phyloP scores from a whole-genome alignment of 1,140 invertebrate species.

The Orius insidiosus region DNA sequence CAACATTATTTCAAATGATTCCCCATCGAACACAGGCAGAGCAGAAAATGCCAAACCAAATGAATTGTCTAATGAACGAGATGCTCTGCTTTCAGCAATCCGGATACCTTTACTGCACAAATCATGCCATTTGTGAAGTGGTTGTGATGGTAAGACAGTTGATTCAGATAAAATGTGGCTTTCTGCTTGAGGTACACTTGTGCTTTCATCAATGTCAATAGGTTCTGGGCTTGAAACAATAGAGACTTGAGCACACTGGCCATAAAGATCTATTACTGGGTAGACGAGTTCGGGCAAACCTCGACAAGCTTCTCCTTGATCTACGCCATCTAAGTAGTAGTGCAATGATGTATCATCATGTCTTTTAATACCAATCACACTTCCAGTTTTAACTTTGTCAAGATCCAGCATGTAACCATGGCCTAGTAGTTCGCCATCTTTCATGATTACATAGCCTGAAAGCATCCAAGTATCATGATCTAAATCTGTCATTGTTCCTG shows the following conservation, averaged over 20 bases:
- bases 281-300: slow-evolving; percentile 68
- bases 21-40: slow-evolving; percentile 48
- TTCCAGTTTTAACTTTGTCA: slow-evolving; percentile 19
- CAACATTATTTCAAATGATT: slow-evolving; percentile 52
- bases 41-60: slow-evolving; percentile 55
- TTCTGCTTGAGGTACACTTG: slow-evolving; percentile 6
- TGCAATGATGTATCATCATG: slow-evolving; percentile 68
- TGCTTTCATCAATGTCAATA: not conserved
- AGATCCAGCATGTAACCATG: slow-evolving; percentile 21
- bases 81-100: slow-evolving; percentile 46
- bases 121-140: slow-evolving; percentile 10
- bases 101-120: slow-evolving; percentile 10
- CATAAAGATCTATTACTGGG: slow-evolving; percentile 89
- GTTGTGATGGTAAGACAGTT: slow-evolving; percentile 6
- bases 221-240: not conserved
- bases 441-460: slow-evolving; percentile 30
- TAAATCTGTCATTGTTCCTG: slow-evolving; percentile 80
- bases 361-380: slow-evolving; percentile 54
- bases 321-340: slow-evolving; percentile 79
- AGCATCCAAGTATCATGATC: slow-evolving; percentile 85
- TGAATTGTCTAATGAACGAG: slow-evolving; percentile 40
- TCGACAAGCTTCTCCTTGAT: slow-evolving; percentile 72
- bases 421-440: slow-evolving; percentile 20
- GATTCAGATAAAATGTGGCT: slow-evolving; percentile 7
- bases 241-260: slow-evolving; percentile 76